These are phyloP conservation scores for Drosophila fuyamai DNA, from an alignment of 1,140 invertebrate species.

Conservation along the genomic window DNA sequence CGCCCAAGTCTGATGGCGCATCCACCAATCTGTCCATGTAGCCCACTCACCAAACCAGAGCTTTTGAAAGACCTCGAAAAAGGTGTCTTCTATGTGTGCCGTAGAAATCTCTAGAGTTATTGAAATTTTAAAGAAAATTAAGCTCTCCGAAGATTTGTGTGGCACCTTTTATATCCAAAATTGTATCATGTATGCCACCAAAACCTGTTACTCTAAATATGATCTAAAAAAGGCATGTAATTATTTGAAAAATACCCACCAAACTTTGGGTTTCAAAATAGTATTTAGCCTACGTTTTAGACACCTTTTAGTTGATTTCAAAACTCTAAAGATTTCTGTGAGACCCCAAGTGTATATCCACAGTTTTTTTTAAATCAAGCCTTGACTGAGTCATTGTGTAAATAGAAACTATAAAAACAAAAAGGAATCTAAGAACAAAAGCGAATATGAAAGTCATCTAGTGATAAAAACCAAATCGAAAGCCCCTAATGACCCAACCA, in stretches of 20 bases:
- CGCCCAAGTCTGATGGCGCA: constrained; percentile 74
- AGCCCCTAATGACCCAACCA: constrained; percentile 8
- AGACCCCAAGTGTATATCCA: background rate
- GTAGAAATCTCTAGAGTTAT: too few relatives aligned
- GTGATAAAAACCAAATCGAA: constrained; percentile 60
- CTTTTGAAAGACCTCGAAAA: background rate
- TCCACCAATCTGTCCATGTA: constrained; percentile 43
- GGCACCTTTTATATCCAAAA: background rate
- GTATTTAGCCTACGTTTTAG: background rate
- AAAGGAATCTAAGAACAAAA: background rate
- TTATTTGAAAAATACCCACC: too few relatives aligned
- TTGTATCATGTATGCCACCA: too few relatives aligned
- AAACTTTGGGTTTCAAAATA: too few relatives aligned
- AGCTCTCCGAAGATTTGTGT: background rate
- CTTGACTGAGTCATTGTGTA: constrained; percentile 52
- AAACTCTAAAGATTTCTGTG: background rate
- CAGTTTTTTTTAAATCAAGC: constrained; percentile 17
- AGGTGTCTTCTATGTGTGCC: background rate
- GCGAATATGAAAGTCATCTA: constrained; percentile 35
- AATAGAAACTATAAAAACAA: constrained; percentile 10
- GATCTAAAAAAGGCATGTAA: too few relatives aligned
- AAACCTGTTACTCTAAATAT: too few relatives aligned
- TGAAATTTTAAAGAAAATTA: background rate
- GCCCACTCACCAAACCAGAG: background rate
- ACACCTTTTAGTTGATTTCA: background rate